Evolutionary conservation across 2,888 invertebrate species (phyloP).

Genomic region (Megaustenia siamemsis): DNA sequence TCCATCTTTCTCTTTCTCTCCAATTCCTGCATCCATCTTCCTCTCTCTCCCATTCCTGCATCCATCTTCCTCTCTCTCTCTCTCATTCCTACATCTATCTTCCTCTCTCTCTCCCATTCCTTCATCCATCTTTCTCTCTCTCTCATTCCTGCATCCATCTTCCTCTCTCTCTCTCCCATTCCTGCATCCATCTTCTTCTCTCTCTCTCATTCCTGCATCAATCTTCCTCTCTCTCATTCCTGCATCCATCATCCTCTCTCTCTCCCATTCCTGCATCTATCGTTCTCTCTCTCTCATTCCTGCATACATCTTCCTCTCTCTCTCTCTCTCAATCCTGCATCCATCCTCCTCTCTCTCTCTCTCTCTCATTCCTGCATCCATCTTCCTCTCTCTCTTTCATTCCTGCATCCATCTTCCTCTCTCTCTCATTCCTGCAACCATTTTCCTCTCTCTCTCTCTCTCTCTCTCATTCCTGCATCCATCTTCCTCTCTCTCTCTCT

Average conservation of each 20-base stretch:
- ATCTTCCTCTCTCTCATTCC: background rate
- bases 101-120: too few species aligned
- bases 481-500: background rate
- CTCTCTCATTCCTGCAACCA: background rate
- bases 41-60: background rate
- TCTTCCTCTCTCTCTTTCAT: too few species aligned
- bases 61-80: background rate
- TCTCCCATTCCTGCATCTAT: too few species aligned
- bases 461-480: background rate
- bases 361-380: background rate
- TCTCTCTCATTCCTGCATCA: background rate
- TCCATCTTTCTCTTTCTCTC: too few species aligned
- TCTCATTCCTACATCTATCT: background rate
- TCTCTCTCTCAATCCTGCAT: too few species aligned
- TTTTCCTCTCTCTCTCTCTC: background rate
- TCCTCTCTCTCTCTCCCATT: too few species aligned
- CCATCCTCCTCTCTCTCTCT: too few species aligned
- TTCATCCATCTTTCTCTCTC: too few species aligned
- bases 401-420: background rate
- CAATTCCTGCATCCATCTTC: too few species aligned
- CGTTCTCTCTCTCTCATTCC: background rate
- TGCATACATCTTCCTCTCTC: background rate
- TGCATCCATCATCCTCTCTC: background rate
- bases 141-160: too few species aligned
- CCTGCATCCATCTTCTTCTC: too few species aligned